phyloP scores from a whole-genome alignment of 2,113 vertebrate genomes.

The Phalacrocorax carbo region DNA sequence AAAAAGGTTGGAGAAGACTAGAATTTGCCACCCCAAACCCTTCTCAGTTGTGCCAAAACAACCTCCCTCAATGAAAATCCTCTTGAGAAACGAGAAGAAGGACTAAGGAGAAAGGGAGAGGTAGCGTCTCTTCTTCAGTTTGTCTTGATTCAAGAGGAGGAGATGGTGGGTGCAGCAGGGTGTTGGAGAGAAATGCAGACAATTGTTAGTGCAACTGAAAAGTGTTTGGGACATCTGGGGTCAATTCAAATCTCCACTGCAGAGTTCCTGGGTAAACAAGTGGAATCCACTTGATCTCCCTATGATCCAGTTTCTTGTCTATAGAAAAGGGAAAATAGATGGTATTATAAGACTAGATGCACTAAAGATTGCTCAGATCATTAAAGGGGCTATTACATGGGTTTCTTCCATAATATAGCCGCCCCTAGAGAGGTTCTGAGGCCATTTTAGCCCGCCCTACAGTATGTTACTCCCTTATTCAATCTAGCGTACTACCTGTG shows the following conservation, averaged over 20 bases:
- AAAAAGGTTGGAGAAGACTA: not conserved
- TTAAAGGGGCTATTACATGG: not conserved
- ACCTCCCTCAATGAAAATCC: not conserved
- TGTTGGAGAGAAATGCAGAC: not conserved
- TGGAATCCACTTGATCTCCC: not conserved
- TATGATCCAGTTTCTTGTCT: not conserved
- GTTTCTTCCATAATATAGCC: not conserved
- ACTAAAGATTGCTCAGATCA: not conserved
- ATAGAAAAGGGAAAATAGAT: not conserved
- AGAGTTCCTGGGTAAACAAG: not conserved
- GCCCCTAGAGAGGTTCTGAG: not conserved
- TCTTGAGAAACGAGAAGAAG: not conserved
- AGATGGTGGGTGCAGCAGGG: not conserved
- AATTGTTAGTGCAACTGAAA: not conserved
- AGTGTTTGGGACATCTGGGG: not conserved
- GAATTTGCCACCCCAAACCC: not conserved
- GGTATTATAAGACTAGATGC: not conserved
- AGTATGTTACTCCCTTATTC: not conserved
- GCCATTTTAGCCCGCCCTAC: not conserved
- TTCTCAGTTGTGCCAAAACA: not conserved
- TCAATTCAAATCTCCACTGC: not conserved
- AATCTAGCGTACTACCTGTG: not conserved
- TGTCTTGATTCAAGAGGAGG: not conserved
- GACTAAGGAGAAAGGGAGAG: not conserved
- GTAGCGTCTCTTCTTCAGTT: not conserved